Conservation (phyloP, 2,797 vertebrate genomes). For the Scomberomorus guttatus region DNA sequence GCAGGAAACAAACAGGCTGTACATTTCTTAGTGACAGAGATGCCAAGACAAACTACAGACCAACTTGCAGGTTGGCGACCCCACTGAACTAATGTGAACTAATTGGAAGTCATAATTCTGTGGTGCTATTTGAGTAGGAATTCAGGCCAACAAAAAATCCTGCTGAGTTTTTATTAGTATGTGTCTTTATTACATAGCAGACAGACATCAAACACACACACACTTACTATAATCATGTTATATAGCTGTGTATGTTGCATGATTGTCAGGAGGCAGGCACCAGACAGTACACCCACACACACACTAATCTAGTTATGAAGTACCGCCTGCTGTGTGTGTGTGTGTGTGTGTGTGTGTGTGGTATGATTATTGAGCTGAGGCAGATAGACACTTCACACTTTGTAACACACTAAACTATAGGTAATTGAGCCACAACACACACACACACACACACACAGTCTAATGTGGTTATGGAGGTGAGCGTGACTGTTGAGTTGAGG, state of each 20-base stretch:
- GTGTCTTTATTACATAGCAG: no score
- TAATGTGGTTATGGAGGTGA: constrained; percentile 48
- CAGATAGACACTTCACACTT: constrained; percentile 17
- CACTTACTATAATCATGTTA: constrained; percentile 33
- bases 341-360: constrained; percentile 15
- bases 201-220: no score
- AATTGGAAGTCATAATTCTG: no score
- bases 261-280: neutral
- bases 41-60: no score
- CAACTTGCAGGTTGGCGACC: no score
- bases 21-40: no score
- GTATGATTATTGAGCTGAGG: constrained; percentile 25
- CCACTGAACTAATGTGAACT: no score
- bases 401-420: constrained; percentile 26
- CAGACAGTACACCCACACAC: constrained; percentile 12
- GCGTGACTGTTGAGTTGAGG: constrained; percentile 44
- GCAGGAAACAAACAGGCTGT: no score
- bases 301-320: constrained; percentile 32
- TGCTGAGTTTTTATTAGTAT: no score
- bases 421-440: constrained; percentile 37
- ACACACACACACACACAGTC: neutral
- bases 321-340: constrained; percentile 12
- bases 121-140: no score
- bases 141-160: no score
- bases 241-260: constrained; percentile 11